Evolutionary conservation across 2,113 vertebrate genomes (phyloP).

Genomic region (Cricetomys ansorgei): DNA sequence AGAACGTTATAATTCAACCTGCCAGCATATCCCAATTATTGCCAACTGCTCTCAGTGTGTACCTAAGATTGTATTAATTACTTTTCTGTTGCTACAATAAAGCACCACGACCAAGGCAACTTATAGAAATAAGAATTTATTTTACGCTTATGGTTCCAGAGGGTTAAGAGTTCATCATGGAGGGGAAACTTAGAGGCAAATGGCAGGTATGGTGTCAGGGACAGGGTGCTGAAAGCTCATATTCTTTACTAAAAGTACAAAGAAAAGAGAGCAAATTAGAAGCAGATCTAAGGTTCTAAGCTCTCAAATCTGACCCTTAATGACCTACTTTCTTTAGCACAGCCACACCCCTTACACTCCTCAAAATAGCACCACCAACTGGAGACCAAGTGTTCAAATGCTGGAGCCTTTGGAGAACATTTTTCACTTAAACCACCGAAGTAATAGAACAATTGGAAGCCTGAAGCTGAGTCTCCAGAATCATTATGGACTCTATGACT

Average conservation of each 20-base stretch:
- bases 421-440: not conserved
- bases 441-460: not conserved
- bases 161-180: not conserved
- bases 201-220: not conserved
- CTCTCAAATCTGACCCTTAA: not conserved
- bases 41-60: not conserved
- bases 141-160: not conserved
- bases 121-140: not conserved
- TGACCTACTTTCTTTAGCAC: not conserved
- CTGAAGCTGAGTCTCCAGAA: not conserved
- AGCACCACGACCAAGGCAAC: not conserved
- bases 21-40: not conserved
- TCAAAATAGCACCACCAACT: not conserved
- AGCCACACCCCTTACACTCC: too few relatives aligned
- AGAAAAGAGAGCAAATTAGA: not conserved
- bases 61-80: not conserved
- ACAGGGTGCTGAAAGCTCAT: not conserved
- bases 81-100: not conserved
- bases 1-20: constrained; percentile 51
- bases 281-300: not conserved
- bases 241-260: not conserved
- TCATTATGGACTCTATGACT: not conserved
- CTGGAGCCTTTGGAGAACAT: not conserved
- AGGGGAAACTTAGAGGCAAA: not conserved
- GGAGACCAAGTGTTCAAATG: not conserved